phyloP scores from a whole-genome alignment of 2,797 vertebrate species.

The Limnodromus scolopaceus region DNA sequence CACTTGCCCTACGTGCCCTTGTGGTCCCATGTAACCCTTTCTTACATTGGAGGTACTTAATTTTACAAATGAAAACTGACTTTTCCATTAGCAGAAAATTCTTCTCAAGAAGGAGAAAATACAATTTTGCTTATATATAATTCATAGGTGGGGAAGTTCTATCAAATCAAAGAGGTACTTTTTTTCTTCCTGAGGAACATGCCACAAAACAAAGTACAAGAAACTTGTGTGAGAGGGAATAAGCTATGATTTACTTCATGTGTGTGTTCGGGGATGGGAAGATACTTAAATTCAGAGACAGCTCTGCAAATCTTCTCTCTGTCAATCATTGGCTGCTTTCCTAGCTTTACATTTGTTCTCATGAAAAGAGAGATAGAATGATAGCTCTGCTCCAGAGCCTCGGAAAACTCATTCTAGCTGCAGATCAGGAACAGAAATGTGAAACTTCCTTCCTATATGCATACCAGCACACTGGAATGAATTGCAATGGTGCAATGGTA shows the following conservation, averaged over 20 bases:
- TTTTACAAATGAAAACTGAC: background rate
- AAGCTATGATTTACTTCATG: background rate
- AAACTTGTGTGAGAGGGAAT: conserved; percentile 1
- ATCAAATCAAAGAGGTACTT: conserved; percentile 67
- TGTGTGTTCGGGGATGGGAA: background rate
- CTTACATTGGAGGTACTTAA: background rate
- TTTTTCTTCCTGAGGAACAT: conserved; percentile 69
- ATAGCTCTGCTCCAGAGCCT: background rate
- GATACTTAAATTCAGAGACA: background rate
- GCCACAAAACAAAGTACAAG: background rate
- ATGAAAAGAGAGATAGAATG: background rate
- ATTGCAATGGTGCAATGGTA: background rate
- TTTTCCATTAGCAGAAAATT: background rate
- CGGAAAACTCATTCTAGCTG: background rate
- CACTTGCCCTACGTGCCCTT: background rate
- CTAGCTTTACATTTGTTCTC: background rate
- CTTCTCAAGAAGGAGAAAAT: background rate
- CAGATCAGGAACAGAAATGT: background rate
- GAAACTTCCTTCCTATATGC: background rate
- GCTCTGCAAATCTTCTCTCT: background rate
- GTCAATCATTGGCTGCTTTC: background rate
- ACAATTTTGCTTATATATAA: conserved; percentile 58
- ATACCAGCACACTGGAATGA: background rate
- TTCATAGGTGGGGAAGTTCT: conserved; percentile 64
- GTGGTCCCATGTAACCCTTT: background rate